Evolutionary conservation across 2,113 vertebrate genomes (phyloP), one percentile per base, ranked within the genome.

Genomic region (Nothobranchius kuhntae): DNA sequence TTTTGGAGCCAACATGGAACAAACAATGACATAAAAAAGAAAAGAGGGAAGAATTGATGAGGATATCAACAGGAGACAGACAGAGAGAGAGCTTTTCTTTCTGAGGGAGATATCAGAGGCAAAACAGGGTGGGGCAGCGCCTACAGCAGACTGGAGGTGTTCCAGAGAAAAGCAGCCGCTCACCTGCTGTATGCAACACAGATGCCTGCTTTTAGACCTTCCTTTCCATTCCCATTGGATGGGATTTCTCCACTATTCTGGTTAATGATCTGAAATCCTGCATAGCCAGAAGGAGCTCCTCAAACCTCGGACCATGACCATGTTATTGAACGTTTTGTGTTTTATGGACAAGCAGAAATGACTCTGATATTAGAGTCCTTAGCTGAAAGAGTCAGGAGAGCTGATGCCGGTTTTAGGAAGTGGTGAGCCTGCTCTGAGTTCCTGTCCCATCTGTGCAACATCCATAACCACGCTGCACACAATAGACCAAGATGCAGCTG

Each of bases 71-170:
- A 81, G 83, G 84, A 85, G 65, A 63, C n/a, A 3, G 79, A 60
- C 55, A 9, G 62, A 14, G 56, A 65, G 46, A 60, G 77, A 66
- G 73, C 48, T n/a, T 26, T 74, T 53, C n/a, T 17, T 40, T 61
- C 10, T 17, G 65, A 54, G 47, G 53, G 53, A 73, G 74, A 61
- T 26, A 70, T 70, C 54, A 45, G 58, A 61, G 45, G 44, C 76
- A 58, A 81, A 85, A 89, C 63, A 84, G 90, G 90, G 90, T 87
- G 90, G 83, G 90, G 90, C 90, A 67, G 69, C n/a, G 21, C 61
- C 69, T 54, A 48, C 55, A 73, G 73, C 66, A 74, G 79, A 69
- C 75, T 64, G 69, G 73, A 87, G 85, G 89, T 86, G 87, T 78
- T 74, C 63, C 62, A 2, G 24, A 52, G 79, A 63, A 72, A 73